A percentile compares a stretch with the other conserved stretches of the same genome.
These are phyloP conservation scores for Danio kyathit DNA, from an alignment of 2,797 vertebrate genomes.

Conservation along the genomic window DNA sequence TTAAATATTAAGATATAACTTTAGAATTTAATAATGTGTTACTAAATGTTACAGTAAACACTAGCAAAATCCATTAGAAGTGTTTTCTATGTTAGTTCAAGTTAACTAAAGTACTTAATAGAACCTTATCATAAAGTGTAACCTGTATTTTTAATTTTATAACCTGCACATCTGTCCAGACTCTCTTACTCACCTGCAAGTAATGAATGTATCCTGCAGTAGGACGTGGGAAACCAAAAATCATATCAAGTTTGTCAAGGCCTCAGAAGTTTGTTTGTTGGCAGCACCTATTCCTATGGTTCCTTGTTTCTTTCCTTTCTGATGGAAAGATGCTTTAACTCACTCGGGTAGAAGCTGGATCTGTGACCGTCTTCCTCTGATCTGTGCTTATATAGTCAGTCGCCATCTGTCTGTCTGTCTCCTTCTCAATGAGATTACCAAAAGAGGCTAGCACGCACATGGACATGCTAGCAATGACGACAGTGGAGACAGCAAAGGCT, in stretches of 20 bases:
- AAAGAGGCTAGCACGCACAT: conserved; percentile 11
- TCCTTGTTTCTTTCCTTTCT: conserved; percentile 7
- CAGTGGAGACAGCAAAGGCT: neutral
- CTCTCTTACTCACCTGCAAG: conserved; percentile 74
- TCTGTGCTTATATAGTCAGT: conserved; percentile 25
- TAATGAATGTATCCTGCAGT: conserved; percentile 76
- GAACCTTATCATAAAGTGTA: no score
- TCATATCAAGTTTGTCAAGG: conserved; percentile 64
- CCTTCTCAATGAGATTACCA: conserved; percentile 46
- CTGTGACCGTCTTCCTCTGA: conserved; percentile 13
- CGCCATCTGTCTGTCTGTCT: conserved; percentile 4
- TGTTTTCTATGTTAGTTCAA: no score
- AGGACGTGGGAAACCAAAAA: conserved; percentile 71
- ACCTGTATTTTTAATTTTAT: neutral
- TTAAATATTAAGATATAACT: no score
- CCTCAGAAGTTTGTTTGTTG: neutral
- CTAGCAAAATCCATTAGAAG: no score
- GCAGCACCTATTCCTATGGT: neutral
- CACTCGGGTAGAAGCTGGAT: neutral
- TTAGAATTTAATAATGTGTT: no score
- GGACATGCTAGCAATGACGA: conserved; percentile 16
- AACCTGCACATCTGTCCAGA: neutral
- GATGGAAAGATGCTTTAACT: neutral
- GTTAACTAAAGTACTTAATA: no score
- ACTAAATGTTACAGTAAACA: no score